Conservation (phyloP, 2,888 invertebrate genomes). For the Hypercompe scribonia region DNA sequence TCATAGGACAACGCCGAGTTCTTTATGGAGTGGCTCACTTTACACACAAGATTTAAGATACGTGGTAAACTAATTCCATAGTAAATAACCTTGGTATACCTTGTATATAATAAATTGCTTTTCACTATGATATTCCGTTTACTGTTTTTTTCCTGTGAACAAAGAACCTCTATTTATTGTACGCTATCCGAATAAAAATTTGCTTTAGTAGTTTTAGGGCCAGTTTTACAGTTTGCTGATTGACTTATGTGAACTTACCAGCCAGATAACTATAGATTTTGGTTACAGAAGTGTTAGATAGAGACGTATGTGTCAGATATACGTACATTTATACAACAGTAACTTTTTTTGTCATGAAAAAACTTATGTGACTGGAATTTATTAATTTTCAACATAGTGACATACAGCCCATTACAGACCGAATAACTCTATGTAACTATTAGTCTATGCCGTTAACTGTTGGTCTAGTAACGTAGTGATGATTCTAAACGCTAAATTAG, state of each 20-base stretch:
- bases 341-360: too few relatives aligned
- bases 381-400: too few relatives aligned
- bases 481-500: neutral
- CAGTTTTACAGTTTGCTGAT: too few relatives aligned
- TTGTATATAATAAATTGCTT: neutral
- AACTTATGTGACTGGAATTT: too few relatives aligned
- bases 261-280: too few relatives aligned
- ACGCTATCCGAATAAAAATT: neutral
- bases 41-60: slow-evolving; percentile 71
- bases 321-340: too few relatives aligned
- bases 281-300: too few relatives aligned
- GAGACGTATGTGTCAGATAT: too few relatives aligned
- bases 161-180: neutral
- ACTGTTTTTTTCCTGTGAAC: neutral
- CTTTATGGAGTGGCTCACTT: slow-evolving; percentile 77
- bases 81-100: slow-evolving; percentile 58
- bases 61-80: slow-evolving; percentile 73
- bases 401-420: too few relatives aligned
- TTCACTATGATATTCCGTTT: neutral
- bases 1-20: slow-evolving; percentile 65
- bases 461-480: neutral
- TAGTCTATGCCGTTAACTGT: neutral
- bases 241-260: too few relatives aligned
- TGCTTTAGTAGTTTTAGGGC: too few relatives aligned
- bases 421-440: too few relatives aligned